Base-by-base conservation (phyloP, 2,797 vertebrate genomes). In the Manis pentadactyla region DNA sequence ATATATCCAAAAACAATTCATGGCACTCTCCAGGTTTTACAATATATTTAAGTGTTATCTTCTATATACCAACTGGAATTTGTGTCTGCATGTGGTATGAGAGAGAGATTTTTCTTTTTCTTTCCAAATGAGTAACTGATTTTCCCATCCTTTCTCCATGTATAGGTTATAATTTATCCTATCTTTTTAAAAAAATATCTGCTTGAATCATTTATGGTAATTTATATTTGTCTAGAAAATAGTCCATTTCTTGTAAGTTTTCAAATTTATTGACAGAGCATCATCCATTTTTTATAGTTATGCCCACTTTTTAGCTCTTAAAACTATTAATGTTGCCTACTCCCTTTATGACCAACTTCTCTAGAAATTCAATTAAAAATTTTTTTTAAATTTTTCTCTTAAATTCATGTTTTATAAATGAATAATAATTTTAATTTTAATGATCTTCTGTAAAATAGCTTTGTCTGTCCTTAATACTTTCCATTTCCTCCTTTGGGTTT, bases 261-360 rank as follows among this genome's bases (percentile, higher is more conserved):
- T 95, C 27, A 55, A 78, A 77, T 18, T 55, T 87, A 79, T 49
- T 94, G 66, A 89, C 0, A 46, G 66, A 83, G 69, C 59, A 27
- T 59, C 79, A 1, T 61, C n/a, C 29, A 46, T 61, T 53, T 82
- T 96, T 93, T 88, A 78, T 51, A 57, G 18, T 77, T 86, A 14
- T 19, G 5, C n/a, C 4, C 8, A 81, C 11, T 77, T 51, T 68
- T 81, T 42, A 49, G 87, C 11, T 81, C 29, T 39, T 90, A 64
- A 83, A 42, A 42, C 75, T 31, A 73, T 27, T 34, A 59, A 61
- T 4, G 23, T 81, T 74, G 18, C 7, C 39, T 64, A 61, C 27
- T 84, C 18, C 51, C 19, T 85, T 85, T 75, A 79, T 75, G 71
- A 87, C 27, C 66, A 87, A 57, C 13, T 93, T 88, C 78, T 91